A percentile compares a stretch with the other conserved stretches of the same genome.
Conservation (phyloP, 2,113 vertebrate genomes). For the Pimephales promelas region DNA sequence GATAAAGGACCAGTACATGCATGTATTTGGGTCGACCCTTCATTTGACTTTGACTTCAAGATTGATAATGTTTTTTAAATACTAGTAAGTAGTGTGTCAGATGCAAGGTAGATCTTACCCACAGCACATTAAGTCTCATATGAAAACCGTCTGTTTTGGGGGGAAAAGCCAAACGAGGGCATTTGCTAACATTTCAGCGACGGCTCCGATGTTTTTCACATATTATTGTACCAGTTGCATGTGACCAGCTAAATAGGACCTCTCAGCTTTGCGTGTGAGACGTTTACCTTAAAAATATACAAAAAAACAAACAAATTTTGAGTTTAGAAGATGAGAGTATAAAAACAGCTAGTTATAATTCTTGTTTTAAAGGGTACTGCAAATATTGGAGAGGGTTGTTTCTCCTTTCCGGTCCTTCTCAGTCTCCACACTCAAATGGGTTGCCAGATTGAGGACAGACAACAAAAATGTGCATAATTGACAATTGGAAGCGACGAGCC, state of each 20-base stretch:
- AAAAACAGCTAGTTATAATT: neutral
- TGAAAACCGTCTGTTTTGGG: neutral
- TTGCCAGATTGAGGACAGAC: too few species aligned
- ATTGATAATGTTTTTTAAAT: neutral
- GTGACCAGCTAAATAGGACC: neutral
- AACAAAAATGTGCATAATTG: too few species aligned
- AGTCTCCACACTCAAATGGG: too few species aligned
- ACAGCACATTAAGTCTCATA: constrained; percentile 4
- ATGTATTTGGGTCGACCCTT: neutral
- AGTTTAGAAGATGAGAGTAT: neutral
- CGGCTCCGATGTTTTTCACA: neutral
- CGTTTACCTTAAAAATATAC: neutral
- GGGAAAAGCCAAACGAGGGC: neutral
- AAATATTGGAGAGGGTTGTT: too few species aligned
- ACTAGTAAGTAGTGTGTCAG: neutral
- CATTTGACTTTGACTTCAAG: neutral
- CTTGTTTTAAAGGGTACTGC: neutral
- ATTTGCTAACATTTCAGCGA: neutral
- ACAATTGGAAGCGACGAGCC: too few species aligned
- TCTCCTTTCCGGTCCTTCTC: too few species aligned
- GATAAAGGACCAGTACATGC: neutral
- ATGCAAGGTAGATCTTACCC: neutral
- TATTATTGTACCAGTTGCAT: neutral
- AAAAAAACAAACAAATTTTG: too few species aligned
- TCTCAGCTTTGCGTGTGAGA: neutral